A percentile compares a stretch with the other conserved stretches of the same genome.
These are phyloP conservation scores for Eleutherodactylus coqui DNA, from an alignment of 2,797 vertebrate genomes.

Conservation along the genomic window DNA sequence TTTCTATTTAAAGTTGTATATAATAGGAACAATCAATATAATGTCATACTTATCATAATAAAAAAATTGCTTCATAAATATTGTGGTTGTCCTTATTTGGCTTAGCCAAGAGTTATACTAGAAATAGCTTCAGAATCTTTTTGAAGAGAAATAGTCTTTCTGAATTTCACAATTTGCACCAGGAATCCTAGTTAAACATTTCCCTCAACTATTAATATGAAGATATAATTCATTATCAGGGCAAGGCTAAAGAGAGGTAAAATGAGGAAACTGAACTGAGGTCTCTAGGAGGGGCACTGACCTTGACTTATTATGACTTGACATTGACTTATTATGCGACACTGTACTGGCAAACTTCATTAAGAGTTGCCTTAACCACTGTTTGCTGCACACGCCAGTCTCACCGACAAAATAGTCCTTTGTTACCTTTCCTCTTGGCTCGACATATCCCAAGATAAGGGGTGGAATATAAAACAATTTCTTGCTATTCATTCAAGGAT, in stretches of 20 bases:
- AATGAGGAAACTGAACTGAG: no score
- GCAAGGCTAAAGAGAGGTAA: not conserved
- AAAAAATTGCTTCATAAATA: constrained; percentile 30
- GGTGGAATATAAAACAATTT: no score
- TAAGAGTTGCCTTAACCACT: no score
- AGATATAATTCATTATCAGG: not conserved
- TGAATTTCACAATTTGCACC: not conserved
- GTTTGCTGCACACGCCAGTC: no score
- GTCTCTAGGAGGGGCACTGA: no score
- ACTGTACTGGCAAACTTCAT: no score
- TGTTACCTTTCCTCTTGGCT: no score
- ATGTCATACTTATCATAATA: constrained; percentile 27
- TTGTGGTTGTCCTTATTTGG: not conserved
- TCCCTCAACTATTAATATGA: not conserved
- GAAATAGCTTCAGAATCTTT: not conserved
- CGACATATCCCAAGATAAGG: no score
- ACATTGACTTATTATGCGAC: no score
- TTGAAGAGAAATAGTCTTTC: not conserved
- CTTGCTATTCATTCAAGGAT: no score
- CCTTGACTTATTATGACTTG: no score
- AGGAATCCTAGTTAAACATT: not conserved
- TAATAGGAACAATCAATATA: constrained; percentile 23
- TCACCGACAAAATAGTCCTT: no score
- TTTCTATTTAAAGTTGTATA: constrained; percentile 43
- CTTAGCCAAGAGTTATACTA: not conserved